Percentiles rank a stretch among this genome's conserved stretches.
Evolutionary conservation across 1,140 invertebrate species (phyloP).

Genomic region (Orchestia grillus): DNA sequence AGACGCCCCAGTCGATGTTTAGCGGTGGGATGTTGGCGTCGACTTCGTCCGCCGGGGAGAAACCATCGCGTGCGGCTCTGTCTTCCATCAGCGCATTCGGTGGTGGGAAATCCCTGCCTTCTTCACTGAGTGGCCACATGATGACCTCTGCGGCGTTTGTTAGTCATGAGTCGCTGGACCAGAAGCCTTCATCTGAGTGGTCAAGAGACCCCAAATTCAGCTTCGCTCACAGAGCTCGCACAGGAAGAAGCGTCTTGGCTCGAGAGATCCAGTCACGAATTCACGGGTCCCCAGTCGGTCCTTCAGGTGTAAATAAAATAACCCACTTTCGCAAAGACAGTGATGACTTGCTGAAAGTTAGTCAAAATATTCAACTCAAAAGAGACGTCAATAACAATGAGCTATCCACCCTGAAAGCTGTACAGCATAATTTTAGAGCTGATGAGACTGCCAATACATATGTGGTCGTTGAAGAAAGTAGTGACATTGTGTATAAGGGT

Average conservation of each 20-base stretch:
- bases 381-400: not conserved
- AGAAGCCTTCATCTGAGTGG: not conserved
- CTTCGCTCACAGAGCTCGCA: not conserved
- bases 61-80: too few relatives aligned
- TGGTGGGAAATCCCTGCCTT: not conserved
- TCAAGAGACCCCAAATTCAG: not conserved
- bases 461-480: slow-evolving; percentile 31
- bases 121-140: not conserved
- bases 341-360: not conserved
- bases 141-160: not conserved
- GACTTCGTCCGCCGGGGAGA: not conserved
- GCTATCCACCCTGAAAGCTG: not conserved
- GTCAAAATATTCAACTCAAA: not conserved
- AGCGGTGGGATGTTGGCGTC: not conserved
- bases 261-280: not conserved
- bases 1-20: not conserved
- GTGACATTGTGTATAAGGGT: slow-evolving; percentile 28
- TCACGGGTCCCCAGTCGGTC: not conserved
- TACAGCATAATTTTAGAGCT: not conserved
- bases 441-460: not conserved
- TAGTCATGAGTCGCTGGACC: not conserved
- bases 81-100: not conserved
- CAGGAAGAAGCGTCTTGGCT: not conserved
- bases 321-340: not conserved
- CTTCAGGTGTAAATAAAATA: not conserved